A percentile compares a stretch with the other conserved stretches of the same genome.
phyloP scores from a whole-genome alignment of 2,888 invertebrate species.

The Sphaerophoria taeniata region DNA sequence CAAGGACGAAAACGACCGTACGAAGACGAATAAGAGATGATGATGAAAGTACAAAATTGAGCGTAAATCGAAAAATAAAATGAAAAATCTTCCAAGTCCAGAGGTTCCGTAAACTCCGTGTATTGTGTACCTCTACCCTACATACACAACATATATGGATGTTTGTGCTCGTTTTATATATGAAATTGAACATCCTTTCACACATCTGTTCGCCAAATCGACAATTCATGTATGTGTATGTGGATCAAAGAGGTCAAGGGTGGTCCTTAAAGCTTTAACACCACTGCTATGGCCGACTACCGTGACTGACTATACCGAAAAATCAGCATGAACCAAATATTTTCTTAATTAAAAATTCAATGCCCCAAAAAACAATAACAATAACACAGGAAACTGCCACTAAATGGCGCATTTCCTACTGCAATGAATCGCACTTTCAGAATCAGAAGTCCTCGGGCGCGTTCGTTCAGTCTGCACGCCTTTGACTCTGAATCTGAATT shows the following conservation, averaged over 20 bases:
- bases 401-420: slow-evolving; percentile 72
- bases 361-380: slow-evolving; percentile 67
- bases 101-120: slow-evolving; percentile 5
- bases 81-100: slow-evolving; percentile 47
- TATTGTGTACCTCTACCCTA: background rate
- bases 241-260: slow-evolving; percentile 61
- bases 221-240: slow-evolving; percentile 27
- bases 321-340: slow-evolving; percentile 47
- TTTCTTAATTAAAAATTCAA: slow-evolving; percentile 62
- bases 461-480: slow-evolving; percentile 22
- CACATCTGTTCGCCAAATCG: slow-evolving; percentile 54
- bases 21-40: slow-evolving; percentile 42
- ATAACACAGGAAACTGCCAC: slow-evolving; percentile 70
- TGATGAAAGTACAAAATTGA: slow-evolving; percentile 66
- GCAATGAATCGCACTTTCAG: slow-evolving; percentile 69
- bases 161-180: background rate
- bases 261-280: background rate
- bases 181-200: slow-evolving; percentile 5
- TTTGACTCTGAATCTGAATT: slow-evolving; percentile 20
- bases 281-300: background rate
- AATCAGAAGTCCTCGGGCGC: slow-evolving; percentile 13
- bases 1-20: slow-evolving; percentile 17
- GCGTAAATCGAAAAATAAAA: slow-evolving; percentile 72
- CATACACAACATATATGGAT: background rate
- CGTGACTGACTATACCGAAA: background rate